Evolutionary conservation across 2,888 invertebrate genomes (phyloP).

Genomic region (Ochropleura plecta): DNA sequence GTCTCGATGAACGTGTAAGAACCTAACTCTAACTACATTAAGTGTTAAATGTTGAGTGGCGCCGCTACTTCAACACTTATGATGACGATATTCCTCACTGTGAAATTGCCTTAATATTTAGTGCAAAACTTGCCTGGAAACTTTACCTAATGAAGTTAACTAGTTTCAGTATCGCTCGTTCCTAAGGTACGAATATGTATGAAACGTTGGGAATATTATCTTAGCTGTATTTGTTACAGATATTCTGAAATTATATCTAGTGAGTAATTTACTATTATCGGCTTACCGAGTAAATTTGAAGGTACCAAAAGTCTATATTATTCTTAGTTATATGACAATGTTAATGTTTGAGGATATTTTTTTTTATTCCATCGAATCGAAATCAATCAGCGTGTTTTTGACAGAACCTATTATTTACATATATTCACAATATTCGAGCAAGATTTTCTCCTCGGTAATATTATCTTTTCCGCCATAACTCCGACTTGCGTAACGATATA

Average conservation of each 20-base stretch:
- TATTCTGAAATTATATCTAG: constrained; percentile 13
- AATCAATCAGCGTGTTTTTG: not conserved
- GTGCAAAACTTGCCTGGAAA: constrained; percentile 57
- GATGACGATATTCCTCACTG: constrained; percentile 47
- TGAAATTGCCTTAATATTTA: constrained; percentile 59
- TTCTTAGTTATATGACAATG: not conserved
- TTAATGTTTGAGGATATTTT: constrained; percentile 2
- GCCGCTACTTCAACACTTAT: constrained; percentile 49
- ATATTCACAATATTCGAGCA: not conserved
- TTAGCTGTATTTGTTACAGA: constrained; percentile 10
- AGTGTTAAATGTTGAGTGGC: constrained; percentile 37
- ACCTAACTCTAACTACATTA: constrained; percentile 37
- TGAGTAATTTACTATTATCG: not conserved
- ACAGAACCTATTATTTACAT: constrained; percentile 3
- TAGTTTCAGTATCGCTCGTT: constrained; percentile 47
- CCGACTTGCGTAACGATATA: constrained; percentile 28
- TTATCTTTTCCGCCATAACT: constrained; percentile 27
- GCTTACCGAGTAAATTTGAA: not conserved
- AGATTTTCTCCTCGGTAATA: not conserved
- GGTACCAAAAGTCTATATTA: not conserved
- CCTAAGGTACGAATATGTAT: constrained; percentile 38
- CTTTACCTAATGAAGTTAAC: constrained; percentile 60
- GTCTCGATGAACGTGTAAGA: constrained; percentile 23
- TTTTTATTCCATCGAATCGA: not conserved
- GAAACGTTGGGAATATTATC: constrained; percentile 34